Percentiles rank a stretch among this genome's conserved stretches.
phyloP scores from a whole-genome alignment of 2,113 vertebrate species.

The Corvus cornix region DNA sequence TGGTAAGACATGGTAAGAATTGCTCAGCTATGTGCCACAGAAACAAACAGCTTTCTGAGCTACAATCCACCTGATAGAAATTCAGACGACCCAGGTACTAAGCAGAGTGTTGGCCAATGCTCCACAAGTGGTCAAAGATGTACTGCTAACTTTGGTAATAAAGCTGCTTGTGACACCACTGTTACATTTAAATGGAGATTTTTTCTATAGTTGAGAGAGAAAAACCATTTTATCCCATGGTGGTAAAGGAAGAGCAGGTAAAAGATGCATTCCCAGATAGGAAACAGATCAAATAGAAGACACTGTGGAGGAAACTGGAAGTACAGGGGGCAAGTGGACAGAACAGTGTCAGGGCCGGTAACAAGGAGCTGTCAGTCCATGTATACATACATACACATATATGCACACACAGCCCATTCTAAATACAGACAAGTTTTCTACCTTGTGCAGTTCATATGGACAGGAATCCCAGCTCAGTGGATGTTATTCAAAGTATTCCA shows the following conservation, averaged over 20 bases:
- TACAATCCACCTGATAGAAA: neutral
- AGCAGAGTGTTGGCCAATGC: neutral
- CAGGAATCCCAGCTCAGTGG: neutral
- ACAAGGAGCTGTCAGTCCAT: neutral
- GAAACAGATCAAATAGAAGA: neutral
- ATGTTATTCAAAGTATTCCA: slow-evolving; percentile 9
- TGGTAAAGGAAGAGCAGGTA: neutral
- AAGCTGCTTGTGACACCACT: neutral
- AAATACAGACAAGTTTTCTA: neutral
- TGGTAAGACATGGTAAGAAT: neutral
- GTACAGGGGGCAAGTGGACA: neutral
- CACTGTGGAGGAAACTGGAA: neutral
- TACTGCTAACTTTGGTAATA: neutral
- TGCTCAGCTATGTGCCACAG: neutral
- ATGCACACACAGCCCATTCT: neutral
- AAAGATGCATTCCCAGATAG: neutral
- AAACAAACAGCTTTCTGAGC: neutral
- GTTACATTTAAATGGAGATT: neutral
- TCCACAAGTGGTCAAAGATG: neutral
- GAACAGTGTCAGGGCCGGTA: neutral
- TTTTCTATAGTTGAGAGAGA: neutral
- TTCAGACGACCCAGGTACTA: neutral
- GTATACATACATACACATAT: too few relatives aligned
- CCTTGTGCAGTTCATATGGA: neutral
- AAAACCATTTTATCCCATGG: neutral